Evolutionary conservation across 1,140 invertebrate genomes (phyloP).

Genomic region (Ruditapes philippinarum): DNA sequence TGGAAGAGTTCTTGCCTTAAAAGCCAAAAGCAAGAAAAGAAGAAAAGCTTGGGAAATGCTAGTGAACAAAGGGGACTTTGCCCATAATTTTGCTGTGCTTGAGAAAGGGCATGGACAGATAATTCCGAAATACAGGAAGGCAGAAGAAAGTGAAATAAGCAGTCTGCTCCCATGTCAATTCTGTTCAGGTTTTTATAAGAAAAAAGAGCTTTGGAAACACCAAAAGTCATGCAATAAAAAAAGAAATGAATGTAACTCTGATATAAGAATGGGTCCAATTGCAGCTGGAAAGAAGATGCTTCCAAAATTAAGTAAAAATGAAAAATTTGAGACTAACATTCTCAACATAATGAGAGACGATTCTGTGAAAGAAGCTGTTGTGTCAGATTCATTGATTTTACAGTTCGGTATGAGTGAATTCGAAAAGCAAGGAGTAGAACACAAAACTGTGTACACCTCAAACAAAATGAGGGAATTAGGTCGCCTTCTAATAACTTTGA

Average conservation of each 20-base stretch:
- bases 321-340: slow-evolving; percentile 37
- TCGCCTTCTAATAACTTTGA: slow-evolving; percentile 18
- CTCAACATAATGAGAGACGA: slow-evolving; percentile 51
- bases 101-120: too few species aligned
- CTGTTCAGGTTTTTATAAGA: too few species aligned
- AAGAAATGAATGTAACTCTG: slow-evolving; percentile 41
- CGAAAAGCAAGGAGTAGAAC: background rate
- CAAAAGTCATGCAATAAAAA: too few species aligned
- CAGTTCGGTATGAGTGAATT: slow-evolving; percentile 27
- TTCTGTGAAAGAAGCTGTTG: slow-evolving; percentile 29
- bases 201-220: too few species aligned
- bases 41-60: too few species aligned
- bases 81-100: too few species aligned
- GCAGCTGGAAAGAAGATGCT: slow-evolving; percentile 29
- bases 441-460: slow-evolving; percentile 29
- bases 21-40: too few species aligned
- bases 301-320: slow-evolving; percentile 4
- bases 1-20: too few species aligned
- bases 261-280: slow-evolving; percentile 39
- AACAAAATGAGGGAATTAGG: slow-evolving; percentile 55
- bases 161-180: too few species aligned
- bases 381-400: slow-evolving; percentile 42
- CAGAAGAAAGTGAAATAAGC: too few species aligned
- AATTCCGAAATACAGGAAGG: too few species aligned
- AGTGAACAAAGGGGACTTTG: too few species aligned